Conservation (phyloP, 2,113 vertebrate species). For the Pitta sordida region DNA sequence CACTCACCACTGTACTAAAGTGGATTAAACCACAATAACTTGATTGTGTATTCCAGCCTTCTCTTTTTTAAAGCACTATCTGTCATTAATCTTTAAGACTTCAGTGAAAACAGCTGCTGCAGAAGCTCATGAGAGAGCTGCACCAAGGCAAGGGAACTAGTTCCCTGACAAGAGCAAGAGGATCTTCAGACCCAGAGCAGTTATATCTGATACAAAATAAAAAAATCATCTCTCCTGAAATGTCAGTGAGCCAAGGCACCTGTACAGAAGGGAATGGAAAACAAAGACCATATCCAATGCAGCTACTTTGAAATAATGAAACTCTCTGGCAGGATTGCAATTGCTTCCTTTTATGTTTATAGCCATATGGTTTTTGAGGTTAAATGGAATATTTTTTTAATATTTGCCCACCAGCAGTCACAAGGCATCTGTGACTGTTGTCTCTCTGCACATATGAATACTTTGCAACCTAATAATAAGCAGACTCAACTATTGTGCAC, state of each 20-base stretch:
- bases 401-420: background rate
- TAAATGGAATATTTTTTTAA: background rate
- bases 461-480: background rate
- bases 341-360: background rate
- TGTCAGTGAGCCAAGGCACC: background rate
- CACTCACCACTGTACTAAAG: too few relatives aligned
- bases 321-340: background rate
- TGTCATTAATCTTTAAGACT: background rate
- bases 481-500: background rate
- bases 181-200: background rate
- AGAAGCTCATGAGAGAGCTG: background rate
- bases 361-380: background rate
- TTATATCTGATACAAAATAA: background rate
- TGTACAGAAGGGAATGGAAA: background rate
- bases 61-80: background rate
- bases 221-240: background rate
- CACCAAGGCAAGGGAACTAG: background rate
- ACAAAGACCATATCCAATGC: background rate
- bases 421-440: background rate
- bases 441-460: background rate
- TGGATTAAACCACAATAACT: background rate
- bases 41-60: background rate
- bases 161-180: background rate
- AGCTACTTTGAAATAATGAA: background rate
- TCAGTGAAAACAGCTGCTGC: background rate